Percentiles rank a stretch among this genome's conserved stretches.
phyloP scores from a whole-genome alignment of 2,888 invertebrate species.

The Papilio protenor region DNA sequence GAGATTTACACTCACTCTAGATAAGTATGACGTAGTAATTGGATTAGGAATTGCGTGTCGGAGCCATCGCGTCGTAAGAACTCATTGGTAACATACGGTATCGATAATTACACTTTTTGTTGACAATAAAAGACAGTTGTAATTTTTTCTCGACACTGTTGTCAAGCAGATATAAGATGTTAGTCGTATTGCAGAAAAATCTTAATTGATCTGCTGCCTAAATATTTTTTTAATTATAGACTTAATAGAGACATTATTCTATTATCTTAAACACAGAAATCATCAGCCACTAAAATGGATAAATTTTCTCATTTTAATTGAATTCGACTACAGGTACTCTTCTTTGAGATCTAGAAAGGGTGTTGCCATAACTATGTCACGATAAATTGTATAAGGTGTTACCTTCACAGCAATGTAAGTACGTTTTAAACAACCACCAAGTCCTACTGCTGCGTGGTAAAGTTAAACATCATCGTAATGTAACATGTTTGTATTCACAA shows the following conservation, averaged over 20 bases:
- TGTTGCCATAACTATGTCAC: neutral
- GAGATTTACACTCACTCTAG: neutral
- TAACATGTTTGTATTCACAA: neutral
- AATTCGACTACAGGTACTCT: no score
- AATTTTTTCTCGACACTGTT: neutral
- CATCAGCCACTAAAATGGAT: no score
- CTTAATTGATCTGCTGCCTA: neutral
- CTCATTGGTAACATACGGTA: neutral
- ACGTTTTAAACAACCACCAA: slow-evolving; percentile 16
- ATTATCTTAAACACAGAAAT: no score
- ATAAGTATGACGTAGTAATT: slow-evolving; percentile 12
- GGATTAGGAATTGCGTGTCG: slow-evolving; percentile 7
- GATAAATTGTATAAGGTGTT: slow-evolving; percentile 20
- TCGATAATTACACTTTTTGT: slow-evolving; percentile 2
- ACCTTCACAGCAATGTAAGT: slow-evolving; percentile 12
- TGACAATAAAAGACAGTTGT: neutral
- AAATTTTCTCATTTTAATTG: no score
- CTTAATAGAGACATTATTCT: no score
- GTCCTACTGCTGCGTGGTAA: slow-evolving; percentile 4
- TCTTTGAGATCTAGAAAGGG: neutral
- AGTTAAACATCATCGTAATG: neutral
- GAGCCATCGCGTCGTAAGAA: neutral
- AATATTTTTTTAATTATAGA: no score
- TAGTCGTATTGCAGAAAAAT: neutral
- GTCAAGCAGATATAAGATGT: neutral